A percentile compares a stretch with the other conserved stretches of the same genome.
phyloP scores from a whole-genome alignment of 2,797 vertebrate species.

The Hipposideros larvatus region DNA sequence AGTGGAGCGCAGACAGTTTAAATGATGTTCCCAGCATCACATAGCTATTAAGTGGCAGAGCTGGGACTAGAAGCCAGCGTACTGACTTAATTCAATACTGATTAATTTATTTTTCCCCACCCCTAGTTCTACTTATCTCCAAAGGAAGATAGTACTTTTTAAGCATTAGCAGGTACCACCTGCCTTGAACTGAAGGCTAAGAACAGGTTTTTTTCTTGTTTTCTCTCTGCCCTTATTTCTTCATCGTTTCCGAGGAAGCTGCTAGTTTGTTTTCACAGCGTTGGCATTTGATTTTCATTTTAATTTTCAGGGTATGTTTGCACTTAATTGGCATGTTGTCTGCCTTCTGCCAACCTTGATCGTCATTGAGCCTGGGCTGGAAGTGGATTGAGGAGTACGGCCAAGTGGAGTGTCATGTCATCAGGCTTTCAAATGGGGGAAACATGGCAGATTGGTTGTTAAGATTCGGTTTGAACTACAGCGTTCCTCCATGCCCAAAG shows the following conservation, averaged over 20 bases:
- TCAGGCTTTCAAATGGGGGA: constrained; percentile 61
- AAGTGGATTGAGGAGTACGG: constrained; percentile 79
- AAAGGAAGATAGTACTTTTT: constrained; percentile 29
- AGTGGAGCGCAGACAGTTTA: neutral
- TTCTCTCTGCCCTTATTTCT: constrained; percentile 32
- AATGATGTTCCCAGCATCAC: constrained; percentile 6
- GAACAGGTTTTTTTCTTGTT: neutral
- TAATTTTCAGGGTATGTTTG: constrained; percentile 86
- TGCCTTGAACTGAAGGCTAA: constrained; percentile 62
- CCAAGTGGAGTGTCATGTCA: constrained; percentile 30
- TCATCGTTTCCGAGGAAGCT: constrained; percentile 81
- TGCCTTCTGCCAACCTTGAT: constrained; percentile 83
- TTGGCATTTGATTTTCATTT: constrained; percentile 87
- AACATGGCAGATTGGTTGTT: constrained; percentile 22
- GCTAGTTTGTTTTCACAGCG: constrained; percentile 83
- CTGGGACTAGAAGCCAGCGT: constrained; percentile 34
- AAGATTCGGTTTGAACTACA: neutral
- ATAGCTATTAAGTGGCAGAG: constrained; percentile 25
- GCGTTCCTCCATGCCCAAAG: constrained; percentile 35
- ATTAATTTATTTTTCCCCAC: constrained; percentile 29
- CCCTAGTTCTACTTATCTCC: neutral
- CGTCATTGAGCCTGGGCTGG: constrained; percentile 78
- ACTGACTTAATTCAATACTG: constrained; percentile 3
- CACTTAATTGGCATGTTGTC: constrained; percentile 84
- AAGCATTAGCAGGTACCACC: neutral